Evolutionary conservation across 1,140 invertebrate species (phyloP), one percentile per base, ranked within the genome.

Genomic region (Drosophila willistoni): DNA sequence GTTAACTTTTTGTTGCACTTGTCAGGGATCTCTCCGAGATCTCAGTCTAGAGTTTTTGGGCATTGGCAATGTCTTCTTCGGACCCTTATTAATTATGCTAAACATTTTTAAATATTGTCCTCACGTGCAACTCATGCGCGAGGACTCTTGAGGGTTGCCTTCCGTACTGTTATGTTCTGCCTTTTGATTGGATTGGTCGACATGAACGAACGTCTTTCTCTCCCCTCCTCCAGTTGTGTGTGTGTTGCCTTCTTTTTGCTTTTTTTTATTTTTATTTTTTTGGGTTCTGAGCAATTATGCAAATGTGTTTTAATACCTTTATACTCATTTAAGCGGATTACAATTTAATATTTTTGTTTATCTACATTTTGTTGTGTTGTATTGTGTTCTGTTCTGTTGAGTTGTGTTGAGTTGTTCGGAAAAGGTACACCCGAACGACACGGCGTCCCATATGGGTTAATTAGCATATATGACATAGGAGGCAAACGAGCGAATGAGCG

Each of bases 91-190:
- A 91, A 91, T 91, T 91, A 91, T 91, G 90, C 85, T 90, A 91
- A 91, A 91, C 84, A 91, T 86, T 91, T 90, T 91, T 91, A 90
- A 91, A 91, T 91, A 91, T 91, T 91, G 90, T 91, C 90, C 90
- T 91, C 90, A 91, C 89, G 89, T 91, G 86, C 86, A 81, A 70
- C 47, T 61, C 62, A 29, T 47, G 70, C 65, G 47, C 55, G 42
- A 55, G 74, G 63, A 41, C 83, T 79, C 83, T 83, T 65, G 79
- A 80, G 84, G 83, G 59, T 13, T 13, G 39, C 29, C 44, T 61
- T 47, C 14, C n/a, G 39, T 62, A 7, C 5, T n/a, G n/a, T 17
- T 7, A 13, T 42, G 5, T 41, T 9, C 34, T 80, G 71, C 63
- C 68, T 78, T 87, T 87, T 87, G 84, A 87, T 87, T 87, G 84